Conservation (phyloP, 2,888 invertebrate genomes). For the Griposia aprilina region DNA sequence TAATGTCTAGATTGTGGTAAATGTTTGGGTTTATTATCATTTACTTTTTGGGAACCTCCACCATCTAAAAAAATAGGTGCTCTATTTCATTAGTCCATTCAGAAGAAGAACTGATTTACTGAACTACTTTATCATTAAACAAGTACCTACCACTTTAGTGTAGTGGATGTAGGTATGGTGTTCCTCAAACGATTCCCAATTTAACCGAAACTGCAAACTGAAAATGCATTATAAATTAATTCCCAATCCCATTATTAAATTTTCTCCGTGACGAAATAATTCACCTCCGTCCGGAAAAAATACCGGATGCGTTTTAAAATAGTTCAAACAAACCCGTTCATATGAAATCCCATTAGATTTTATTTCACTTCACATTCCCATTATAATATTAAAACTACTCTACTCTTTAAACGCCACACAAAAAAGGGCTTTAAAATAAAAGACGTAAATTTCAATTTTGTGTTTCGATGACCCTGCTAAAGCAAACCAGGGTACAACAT, state of each 20-base stretch:
- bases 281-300: slow-evolving; percentile 26
- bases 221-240: slow-evolving; percentile 34
- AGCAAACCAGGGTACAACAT: slow-evolving; percentile 26
- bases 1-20: too few relatives aligned
- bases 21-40: too few relatives aligned
- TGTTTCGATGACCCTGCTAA: slow-evolving; percentile 5
- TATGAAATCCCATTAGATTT: slow-evolving; percentile 76
- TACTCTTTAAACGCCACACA: slow-evolving; percentile 9
- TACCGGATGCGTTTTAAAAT: slow-evolving; percentile 45
- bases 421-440: slow-evolving; percentile 57
- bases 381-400: slow-evolving; percentile 80
- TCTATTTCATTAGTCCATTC: too few relatives aligned
- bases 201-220: neutral
- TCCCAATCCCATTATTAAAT: slow-evolving; percentile 1
- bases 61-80: too few relatives aligned
- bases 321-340: slow-evolving; percentile 75
- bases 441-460: slow-evolving; percentile 38
- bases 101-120: too few relatives aligned
- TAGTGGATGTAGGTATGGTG: too few relatives aligned
- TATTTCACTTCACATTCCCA: slow-evolving; percentile 76
- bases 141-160: too few relatives aligned
- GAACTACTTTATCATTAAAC: too few relatives aligned
- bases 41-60: too few relatives aligned
- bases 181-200: slow-evolving; percentile 6
- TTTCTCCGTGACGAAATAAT: slow-evolving; percentile 39